phyloP scores from a whole-genome alignment of 2,113 vertebrate species.

The Psophia crepitans region DNA sequence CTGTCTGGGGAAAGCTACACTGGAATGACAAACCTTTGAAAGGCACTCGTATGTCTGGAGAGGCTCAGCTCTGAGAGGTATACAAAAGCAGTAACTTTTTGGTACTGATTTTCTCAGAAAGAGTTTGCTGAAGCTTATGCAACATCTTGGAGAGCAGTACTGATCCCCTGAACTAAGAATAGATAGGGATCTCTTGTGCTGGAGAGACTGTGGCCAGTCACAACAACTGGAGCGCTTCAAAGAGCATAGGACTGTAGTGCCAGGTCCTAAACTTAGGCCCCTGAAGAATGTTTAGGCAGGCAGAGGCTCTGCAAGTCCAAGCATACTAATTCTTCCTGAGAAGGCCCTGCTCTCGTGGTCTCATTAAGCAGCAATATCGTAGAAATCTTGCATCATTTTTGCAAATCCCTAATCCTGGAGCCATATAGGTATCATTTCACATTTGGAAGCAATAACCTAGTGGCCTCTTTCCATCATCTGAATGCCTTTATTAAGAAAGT shows the following conservation, averaged over 20 bases:
- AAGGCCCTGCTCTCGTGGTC: neutral
- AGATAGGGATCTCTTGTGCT: neutral
- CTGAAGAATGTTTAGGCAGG: neutral
- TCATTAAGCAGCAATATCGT: neutral
- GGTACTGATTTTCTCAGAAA: neutral
- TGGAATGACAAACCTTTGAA: neutral
- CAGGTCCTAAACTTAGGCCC: neutral
- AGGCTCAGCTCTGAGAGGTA: neutral
- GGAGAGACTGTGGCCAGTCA: neutral
- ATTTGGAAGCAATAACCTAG: neutral
- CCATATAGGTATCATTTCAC: neutral
- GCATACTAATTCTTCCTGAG: neutral
- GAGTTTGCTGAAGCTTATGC: neutral
- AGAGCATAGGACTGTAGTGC: neutral
- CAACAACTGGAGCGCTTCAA: neutral
- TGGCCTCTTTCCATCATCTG: neutral
- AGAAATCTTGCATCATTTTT: neutral
- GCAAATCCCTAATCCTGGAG: neutral
- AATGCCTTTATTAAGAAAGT: neutral
- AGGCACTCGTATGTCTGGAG: accelerated
- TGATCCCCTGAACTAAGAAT: neutral
- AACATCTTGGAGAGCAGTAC: neutral
- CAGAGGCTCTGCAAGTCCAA: neutral
- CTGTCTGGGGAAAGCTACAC: neutral
- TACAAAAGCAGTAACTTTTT: neutral